Conservation (phyloP, 2,888 invertebrate species). For the Acanthosoma haemorrhoidale region DNA sequence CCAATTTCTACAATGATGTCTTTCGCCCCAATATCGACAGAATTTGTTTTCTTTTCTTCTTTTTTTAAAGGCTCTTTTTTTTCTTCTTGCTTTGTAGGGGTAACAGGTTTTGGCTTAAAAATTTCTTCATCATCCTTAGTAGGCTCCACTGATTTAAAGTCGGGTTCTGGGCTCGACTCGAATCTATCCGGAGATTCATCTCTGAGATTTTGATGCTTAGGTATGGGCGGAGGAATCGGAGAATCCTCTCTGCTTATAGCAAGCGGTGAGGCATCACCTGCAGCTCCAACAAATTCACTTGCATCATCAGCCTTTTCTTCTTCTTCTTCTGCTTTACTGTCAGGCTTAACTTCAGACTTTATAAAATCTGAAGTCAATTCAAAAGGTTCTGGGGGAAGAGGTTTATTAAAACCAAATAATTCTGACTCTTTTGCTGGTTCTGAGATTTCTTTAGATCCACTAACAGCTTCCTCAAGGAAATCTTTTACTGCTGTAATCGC, state of each 20-base stretch:
- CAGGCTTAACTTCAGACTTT: constrained; percentile 26
- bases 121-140: constrained; percentile 14
- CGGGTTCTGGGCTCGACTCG: constrained; percentile 22
- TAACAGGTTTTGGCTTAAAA: background rate
- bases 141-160: constrained; percentile 16
- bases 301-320: constrained; percentile 16
- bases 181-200: constrained; percentile 26
- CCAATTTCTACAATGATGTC: constrained; percentile 36
- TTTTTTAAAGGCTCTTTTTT: background rate
- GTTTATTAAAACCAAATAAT: constrained; percentile 42
- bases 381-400: constrained; percentile 45
- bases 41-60: constrained; percentile 4
- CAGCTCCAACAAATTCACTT: constrained; percentile 15
- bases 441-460: constrained; percentile 20
- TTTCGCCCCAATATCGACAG: constrained; percentile 33
- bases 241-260: constrained; percentile 18
- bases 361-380: constrained; percentile 38
- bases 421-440: constrained; percentile 40
- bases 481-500: constrained; percentile 29
- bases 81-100: background rate
- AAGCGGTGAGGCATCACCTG: constrained; percentile 4
- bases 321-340: background rate
- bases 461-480: constrained; percentile 29
- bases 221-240: constrained; percentile 17
- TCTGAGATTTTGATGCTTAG: constrained; percentile 24